A percentile compares a stretch with the other conserved stretches of the same genome.
Conservation (phyloP, 2,113 vertebrate species). For the Fulmarus glacialis region DNA sequence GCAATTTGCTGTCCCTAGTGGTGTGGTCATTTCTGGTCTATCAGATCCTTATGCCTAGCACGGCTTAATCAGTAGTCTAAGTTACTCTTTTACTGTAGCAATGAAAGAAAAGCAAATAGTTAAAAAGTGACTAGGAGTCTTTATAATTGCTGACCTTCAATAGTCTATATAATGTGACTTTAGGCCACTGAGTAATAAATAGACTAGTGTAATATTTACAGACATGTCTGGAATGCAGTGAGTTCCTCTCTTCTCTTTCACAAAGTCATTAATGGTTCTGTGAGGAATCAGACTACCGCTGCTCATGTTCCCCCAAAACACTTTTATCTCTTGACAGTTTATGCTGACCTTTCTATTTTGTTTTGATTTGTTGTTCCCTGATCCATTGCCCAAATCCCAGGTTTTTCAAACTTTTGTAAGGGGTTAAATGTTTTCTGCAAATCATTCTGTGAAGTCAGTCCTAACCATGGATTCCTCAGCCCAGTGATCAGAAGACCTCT, state of each 20-base stretch:
- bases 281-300: background rate
- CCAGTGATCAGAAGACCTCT: background rate
- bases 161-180: conserved; percentile 58
- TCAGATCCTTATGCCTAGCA: background rate
- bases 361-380: conserved; percentile 1
- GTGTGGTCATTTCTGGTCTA: background rate
- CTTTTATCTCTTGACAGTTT: conserved; percentile 27
- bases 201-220: conserved; percentile 56
- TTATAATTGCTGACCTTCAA: conserved; percentile 59
- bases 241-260: conserved; percentile 43
- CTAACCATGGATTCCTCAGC: background rate
- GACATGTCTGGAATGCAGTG: conserved; percentile 45
- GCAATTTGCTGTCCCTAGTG: conserved; percentile 5
- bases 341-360: conserved; percentile 5
- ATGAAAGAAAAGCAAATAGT: conserved; percentile 70
- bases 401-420: background rate
- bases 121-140: conserved; percentile 64
- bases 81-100: conserved; percentile 72
- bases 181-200: conserved; percentile 60
- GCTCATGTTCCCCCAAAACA: background rate
- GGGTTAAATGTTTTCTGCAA: conserved; percentile 44
- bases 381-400: background rate
- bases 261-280: background rate
- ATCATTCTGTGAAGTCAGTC: background rate
- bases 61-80: conserved; percentile 64